Evolutionary conservation across 2,888 invertebrate genomes (phyloP), one percentile per base, ranked within the genome.

Genomic region (Leptodirus hochenwartii): DNA sequence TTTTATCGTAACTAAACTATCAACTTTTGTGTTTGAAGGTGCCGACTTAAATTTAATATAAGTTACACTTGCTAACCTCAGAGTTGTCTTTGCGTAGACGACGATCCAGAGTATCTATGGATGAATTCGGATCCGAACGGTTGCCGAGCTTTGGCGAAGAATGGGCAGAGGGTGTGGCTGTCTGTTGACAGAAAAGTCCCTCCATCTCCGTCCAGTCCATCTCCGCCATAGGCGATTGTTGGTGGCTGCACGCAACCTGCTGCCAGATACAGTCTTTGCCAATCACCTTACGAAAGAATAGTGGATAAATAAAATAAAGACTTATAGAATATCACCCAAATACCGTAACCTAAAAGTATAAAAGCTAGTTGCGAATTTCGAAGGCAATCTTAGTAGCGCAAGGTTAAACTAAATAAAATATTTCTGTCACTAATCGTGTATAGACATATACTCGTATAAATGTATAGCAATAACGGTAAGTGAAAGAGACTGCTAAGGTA

Each of bases 181-280:
- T 68, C 64, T 87, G 87, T 49, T 88, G 82, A 49, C 91, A 90
- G 56, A 95, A 95, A 11, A 93, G 62, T 3, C 82, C 87, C 53
- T 95, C 95, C 62, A 95, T 84, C 51, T 84, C 84, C 16, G 71
- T 76, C 79, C 93, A 95, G 54, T 95, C 85, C 39, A 95, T 64
- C 38, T 81, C 77, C 2, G 79, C 68, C 59, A 79, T 78, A 9
- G 81, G 80, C 2, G 77, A 75, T 47, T 80, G 72, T 46, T 84
- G 77, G 55, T 87, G 85, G 43, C 72, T 75, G 42, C 72, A 70
- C 3, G 87, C 87, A 38, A 91, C 81, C 37, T 80, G 62, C 2
- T 85, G 79, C 95, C 95, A 95, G 45, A 95, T 77, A 52, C 93
- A 93, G 43, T 79, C 73, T 50, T 80, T 81, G 27, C 87, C 87